Evolutionary conservation across 1,140 invertebrate species (phyloP).

Genomic region (Dendrolimus kikuchii): DNA sequence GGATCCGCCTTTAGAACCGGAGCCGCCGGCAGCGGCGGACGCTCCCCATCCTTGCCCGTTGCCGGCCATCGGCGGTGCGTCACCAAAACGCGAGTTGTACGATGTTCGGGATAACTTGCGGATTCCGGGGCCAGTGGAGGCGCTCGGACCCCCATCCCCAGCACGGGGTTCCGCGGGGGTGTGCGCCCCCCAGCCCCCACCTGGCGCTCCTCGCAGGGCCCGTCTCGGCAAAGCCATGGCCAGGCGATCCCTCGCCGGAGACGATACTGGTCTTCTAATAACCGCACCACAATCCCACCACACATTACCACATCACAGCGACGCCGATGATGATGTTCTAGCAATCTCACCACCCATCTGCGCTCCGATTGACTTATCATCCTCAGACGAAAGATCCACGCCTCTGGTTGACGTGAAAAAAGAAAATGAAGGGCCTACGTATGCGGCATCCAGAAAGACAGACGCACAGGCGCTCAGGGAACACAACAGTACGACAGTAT

Average conservation of each 20-base stretch:
- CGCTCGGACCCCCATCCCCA: conserved; percentile 78
- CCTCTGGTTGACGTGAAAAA: conserved; percentile 66
- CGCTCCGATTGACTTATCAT: conserved; percentile 61
- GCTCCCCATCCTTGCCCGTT: conserved; percentile 55
- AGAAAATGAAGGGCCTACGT: conserved; percentile 61
- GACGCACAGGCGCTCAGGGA: conserved; percentile 61
- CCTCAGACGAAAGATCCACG: conserved; percentile 61
- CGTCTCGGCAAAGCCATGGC: conserved; percentile 81
- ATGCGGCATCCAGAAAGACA: conserved; percentile 39
- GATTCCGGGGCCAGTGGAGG: conserved; percentile 70
- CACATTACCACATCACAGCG: conserved; percentile 25
- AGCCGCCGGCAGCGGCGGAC: conserved; percentile 75
- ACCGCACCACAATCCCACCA: conserved; percentile 28
- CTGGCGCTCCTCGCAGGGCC: conserved; percentile 68
- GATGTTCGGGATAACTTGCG: conserved; percentile 65
- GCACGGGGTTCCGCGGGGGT: conserved; percentile 76
- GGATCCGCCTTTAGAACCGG: conserved; percentile 70
- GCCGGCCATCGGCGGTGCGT: conserved; percentile 56
- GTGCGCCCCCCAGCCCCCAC: conserved; percentile 71
- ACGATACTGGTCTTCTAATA: conserved; percentile 49
- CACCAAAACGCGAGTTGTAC: conserved; percentile 57
- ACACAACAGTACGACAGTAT: conserved; percentile 43
- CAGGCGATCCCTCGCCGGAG: conserved; percentile 69
- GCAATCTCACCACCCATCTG: conserved; percentile 57
- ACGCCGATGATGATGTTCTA: conserved; percentile 58